Evolutionary conservation across 2,888 invertebrate genomes (phyloP).

Genomic region (Spilarctia lutea): DNA sequence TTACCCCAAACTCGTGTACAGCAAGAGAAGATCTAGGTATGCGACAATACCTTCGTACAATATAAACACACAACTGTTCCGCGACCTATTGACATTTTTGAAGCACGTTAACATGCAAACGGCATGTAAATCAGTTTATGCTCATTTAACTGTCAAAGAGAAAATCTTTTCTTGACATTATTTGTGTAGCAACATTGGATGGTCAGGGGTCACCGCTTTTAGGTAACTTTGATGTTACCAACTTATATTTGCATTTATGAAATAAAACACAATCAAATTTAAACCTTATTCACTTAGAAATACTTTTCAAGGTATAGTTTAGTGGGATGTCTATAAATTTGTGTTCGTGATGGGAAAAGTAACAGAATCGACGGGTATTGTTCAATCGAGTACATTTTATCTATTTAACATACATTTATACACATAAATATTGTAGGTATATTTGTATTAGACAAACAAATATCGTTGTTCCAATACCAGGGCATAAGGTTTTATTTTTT

Average conservation of each 20-base stretch:
- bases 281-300: background rate
- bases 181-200: slow-evolving; percentile 56
- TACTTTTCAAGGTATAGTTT: slow-evolving; percentile 15
- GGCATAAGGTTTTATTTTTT: slow-evolving; percentile 46
- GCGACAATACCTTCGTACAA: slow-evolving; percentile 18
- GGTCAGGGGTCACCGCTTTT: slow-evolving; percentile 64
- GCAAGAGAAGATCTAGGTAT: slow-evolving; percentile 5
- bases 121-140: slow-evolving; percentile 66
- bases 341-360: slow-evolving; percentile 55
- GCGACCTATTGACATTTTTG: slow-evolving; percentile 55
- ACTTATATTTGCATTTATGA: slow-evolving; percentile 21
- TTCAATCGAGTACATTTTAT: slow-evolving; percentile 57
- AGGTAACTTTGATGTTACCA: slow-evolving; percentile 60
- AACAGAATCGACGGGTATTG: slow-evolving; percentile 55
- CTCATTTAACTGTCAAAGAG: slow-evolving; percentile 61
- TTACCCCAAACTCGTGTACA: slow-evolving; percentile 3
- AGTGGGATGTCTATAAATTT: slow-evolving; percentile 17
- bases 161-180: slow-evolving; percentile 64
- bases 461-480: slow-evolving; percentile 41
- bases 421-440: slow-evolving; percentile 50
- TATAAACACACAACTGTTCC: slow-evolving; percentile 17
- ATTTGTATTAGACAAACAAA: slow-evolving; percentile 38
- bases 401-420: slow-evolving; percentile 57
- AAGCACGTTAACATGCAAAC: slow-evolving; percentile 59
- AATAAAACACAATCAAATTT: slow-evolving; percentile 13